These are phyloP conservation scores for Jordanella pulchra DNA, from an alignment of 2,797 vertebrate genomes.

Conservation along the genomic window DNA sequence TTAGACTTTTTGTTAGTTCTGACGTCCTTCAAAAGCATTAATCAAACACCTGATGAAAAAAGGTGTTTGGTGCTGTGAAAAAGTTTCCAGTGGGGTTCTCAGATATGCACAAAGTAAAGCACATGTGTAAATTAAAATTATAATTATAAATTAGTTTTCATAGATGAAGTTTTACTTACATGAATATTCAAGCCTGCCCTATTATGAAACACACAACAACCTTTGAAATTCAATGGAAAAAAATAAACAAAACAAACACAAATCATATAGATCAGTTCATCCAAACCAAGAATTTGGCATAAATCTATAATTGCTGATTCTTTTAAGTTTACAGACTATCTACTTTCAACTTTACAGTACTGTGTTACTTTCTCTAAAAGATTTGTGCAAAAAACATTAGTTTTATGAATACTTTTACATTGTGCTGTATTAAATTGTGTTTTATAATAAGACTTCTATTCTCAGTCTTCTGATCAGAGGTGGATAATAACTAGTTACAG, in stretches of 20 bases:
- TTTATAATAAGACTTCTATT: constrained; percentile 29
- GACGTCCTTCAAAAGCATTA: neutral
- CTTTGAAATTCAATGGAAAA: neutral
- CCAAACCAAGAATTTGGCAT: neutral
- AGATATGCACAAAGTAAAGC: neutral
- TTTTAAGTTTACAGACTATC: no score
- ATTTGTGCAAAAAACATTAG: neutral
- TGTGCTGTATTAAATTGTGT: neutral
- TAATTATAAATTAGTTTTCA: neutral
- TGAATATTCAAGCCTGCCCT: neutral
- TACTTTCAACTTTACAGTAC: neutral
- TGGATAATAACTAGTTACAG: no score
- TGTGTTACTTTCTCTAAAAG: neutral
- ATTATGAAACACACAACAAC: neutral
- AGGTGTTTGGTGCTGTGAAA: neutral
- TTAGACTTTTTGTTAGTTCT: neutral
- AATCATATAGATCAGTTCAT: no score
- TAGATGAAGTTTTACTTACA: neutral
- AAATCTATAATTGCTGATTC: neutral
- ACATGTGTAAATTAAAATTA: neutral
- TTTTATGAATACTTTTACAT: neutral
- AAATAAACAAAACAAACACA: no score
- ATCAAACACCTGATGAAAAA: neutral
- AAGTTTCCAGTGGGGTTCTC: neutral
- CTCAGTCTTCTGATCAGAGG: constrained; percentile 11